Evolutionary conservation across 2,888 invertebrate species (phyloP), one percentile per base, ranked within the genome.

Genomic region (Toxonevra muliebris): DNA sequence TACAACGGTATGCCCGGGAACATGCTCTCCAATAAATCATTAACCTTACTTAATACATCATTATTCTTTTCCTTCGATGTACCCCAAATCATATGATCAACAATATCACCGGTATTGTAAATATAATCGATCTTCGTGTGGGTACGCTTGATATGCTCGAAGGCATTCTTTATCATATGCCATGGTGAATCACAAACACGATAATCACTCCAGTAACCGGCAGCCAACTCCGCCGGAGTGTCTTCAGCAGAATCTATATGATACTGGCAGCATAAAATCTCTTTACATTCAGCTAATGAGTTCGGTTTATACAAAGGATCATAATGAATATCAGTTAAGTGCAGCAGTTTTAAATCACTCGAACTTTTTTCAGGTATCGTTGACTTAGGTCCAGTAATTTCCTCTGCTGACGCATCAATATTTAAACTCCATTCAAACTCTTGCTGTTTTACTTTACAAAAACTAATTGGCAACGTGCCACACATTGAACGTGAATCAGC

Each of bases 1-100:
- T 89, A 89, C 5, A 94, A 87, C 0, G 88, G 87, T 45, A 88
- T 88, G 52, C 88, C 77, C 0, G 87, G 89, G 74, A 95, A 93
- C 41, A n/a, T 84, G 84, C 19, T 83, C 76, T 10, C 85, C 84
- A 61, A 92, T 76, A 88, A 85, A 0, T 85, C 78, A 60, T 89
- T 87, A 11, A 90, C n/a, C n/a, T 84, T 72, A 88, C 86, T 1
- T 81, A 81, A 58, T 76, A 88, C 87, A 2, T 88, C 83, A 7
- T 87, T 84, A 76, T 94, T 94, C 60, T 88, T 85, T 62, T 88
- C 87, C 53, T 87, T 86, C 0, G 90, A 89, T 7, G 96, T 96
- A 75, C 91, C 90, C 97, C 97, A 94, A 88, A 68, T 91, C 90
- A 79, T 96, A 96, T 71, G 94, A 91, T 61, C n/a, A n/a, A 95